Evolutionary conservation across 2,113 vertebrate genomes (phyloP).

Genomic region (Willisornis vidua): DNA sequence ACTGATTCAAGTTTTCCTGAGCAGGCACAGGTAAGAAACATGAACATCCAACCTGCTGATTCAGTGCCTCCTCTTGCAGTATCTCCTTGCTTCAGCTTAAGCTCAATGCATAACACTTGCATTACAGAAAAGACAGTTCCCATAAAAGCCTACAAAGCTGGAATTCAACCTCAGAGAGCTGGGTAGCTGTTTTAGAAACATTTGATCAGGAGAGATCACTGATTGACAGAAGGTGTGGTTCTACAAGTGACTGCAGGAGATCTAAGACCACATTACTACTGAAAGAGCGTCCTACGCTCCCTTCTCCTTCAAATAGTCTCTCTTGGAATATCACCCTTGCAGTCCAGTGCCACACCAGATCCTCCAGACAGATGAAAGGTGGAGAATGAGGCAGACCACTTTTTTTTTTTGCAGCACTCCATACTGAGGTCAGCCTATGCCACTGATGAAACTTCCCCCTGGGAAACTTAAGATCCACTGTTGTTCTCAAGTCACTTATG

Average conservation of each 20-base stretch:
- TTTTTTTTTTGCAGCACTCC: neutral
- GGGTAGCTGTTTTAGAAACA: neutral
- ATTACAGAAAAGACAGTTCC: neutral
- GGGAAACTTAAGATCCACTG: neutral
- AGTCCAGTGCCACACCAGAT: neutral
- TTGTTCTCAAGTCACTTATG: neutral
- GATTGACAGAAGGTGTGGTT: neutral
- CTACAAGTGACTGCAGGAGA: neutral
- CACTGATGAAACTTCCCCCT: neutral
- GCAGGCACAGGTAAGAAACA: neutral
- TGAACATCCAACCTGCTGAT: neutral
- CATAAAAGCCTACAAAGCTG: neutral
- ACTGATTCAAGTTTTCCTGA: neutral
- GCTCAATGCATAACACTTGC: fast-evolving
- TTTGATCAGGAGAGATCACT: neutral
- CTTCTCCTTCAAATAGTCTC: neutral
- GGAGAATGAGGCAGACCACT: neutral
- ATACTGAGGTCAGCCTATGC: neutral
- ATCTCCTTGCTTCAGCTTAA: neutral
- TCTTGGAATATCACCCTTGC: neutral
- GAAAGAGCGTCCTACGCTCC: neutral
- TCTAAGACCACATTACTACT: neutral
- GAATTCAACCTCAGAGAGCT: neutral
- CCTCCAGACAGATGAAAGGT: neutral
- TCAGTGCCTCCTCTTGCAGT: neutral